Evolutionary conservation across 1,140 invertebrate genomes (phyloP).

Genomic region (Thaumatotibia leucotreta): DNA sequence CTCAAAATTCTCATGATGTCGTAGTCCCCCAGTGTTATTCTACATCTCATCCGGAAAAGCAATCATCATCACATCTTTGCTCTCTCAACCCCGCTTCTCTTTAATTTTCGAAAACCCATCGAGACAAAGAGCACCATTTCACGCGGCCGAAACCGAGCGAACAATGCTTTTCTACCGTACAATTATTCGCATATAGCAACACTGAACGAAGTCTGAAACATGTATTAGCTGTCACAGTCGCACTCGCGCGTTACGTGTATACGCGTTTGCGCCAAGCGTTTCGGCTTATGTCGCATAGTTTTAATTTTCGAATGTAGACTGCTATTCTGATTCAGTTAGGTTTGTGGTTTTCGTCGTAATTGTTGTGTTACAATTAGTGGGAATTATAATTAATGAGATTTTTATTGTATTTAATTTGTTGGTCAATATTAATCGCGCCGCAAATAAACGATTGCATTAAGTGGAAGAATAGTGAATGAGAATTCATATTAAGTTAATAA

Average conservation of each 20-base stretch:
- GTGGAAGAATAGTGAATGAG: too few relatives aligned
- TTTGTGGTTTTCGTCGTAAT: neutral
- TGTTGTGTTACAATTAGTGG: neutral
- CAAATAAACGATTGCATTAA: too few relatives aligned
- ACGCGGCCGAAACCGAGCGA: slow-evolving; percentile 69
- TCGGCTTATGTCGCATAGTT: slow-evolving; percentile 52
- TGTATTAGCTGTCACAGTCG: slow-evolving; percentile 49
- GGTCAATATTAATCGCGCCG: too few relatives aligned
- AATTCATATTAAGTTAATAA: too few relatives aligned
- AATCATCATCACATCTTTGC: slow-evolving; percentile 58
- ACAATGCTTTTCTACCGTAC: slow-evolving; percentile 67
- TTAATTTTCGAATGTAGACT: slow-evolving; percentile 72
- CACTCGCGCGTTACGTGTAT: slow-evolving; percentile 23
- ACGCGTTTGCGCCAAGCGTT: slow-evolving; percentile 47
- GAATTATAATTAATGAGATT: neutral
- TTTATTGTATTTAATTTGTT: neutral
- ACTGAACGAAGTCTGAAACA: slow-evolving; percentile 38
- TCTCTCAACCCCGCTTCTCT: slow-evolving; percentile 60
- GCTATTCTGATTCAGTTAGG: slow-evolving; percentile 42
- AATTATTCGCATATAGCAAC: slow-evolving; percentile 57
- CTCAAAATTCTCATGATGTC: too few relatives aligned
- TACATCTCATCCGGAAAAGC: slow-evolving; percentile 63
- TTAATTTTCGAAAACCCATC: slow-evolving; percentile 73
- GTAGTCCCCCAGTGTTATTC: neutral
- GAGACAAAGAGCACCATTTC: slow-evolving; percentile 70